A percentile compares a stretch with the other conserved stretches of the same genome.
phyloP scores from a whole-genome alignment of 2,888 invertebrate genomes.

The Mechanitis mazaeus region DNA sequence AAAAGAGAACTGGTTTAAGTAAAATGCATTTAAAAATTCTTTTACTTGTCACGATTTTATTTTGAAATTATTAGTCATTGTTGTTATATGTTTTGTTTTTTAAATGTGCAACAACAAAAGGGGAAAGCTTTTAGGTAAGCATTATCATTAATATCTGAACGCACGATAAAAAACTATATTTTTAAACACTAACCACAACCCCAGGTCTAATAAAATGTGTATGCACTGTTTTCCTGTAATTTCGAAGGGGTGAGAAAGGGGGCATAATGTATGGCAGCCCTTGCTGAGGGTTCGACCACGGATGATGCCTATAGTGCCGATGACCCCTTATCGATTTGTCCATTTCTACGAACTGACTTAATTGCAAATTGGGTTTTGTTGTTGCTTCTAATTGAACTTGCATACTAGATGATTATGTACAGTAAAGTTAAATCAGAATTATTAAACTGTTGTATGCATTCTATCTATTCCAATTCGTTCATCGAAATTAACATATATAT shows the following conservation, averaged over 20 bases:
- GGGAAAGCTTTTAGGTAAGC: neutral
- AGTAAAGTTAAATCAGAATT: neutral
- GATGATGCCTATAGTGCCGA: conserved; percentile 70
- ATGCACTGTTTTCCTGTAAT: conserved; percentile 63
- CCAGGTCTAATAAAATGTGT: conserved; percentile 57
- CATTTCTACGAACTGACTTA: conserved; percentile 62
- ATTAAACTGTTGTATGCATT: too few relatives aligned
- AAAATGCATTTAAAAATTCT: neutral
- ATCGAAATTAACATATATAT: too few relatives aligned
- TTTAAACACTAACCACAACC: conserved; percentile 34
- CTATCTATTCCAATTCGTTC: too few relatives aligned
- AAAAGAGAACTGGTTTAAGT: conserved; percentile 6
- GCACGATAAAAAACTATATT: conserved; percentile 20
- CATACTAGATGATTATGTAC: conserved; percentile 7
- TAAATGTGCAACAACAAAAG: too few relatives aligned
- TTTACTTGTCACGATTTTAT: too few relatives aligned
- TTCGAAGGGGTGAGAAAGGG: conserved; percentile 53
- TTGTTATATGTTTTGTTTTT: too few relatives aligned
- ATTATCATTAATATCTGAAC: conserved; percentile 21
- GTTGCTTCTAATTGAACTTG: conserved; percentile 6
- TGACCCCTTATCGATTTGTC: conserved; percentile 71
- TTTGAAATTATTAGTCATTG: too few relatives aligned
- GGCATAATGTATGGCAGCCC: conserved; percentile 64
- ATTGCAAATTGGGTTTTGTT: conserved; percentile 49
- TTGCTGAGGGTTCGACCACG: conserved; percentile 64